A percentile compares a stretch with the other conserved stretches of the same genome.
Evolutionary conservation across 2,113 vertebrate species (phyloP).

Genomic region (Marcusenius ussheri): DNA sequence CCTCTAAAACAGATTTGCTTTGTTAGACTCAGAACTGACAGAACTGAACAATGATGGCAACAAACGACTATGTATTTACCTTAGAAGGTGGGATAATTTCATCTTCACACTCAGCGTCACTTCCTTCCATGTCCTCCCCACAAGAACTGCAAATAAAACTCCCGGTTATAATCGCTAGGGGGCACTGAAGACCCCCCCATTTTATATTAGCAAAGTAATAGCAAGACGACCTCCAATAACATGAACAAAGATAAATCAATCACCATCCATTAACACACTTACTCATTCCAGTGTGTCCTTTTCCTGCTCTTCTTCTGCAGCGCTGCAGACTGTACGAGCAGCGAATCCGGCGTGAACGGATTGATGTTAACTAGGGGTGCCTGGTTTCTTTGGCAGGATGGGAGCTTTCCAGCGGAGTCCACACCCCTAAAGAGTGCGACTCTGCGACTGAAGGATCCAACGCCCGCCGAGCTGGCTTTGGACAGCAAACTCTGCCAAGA

Average conservation of each 20-base stretch:
- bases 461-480: constrained; percentile 70
- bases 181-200: constrained; percentile 28
- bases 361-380: constrained; percentile 91
- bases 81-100: constrained; percentile 79
- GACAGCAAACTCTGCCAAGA: constrained; percentile 80
- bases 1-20: constrained; percentile 58
- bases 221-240: not conserved
- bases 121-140: constrained; percentile 90
- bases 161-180: constrained; percentile 38
- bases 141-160: constrained; percentile 69
- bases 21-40: not conserved
- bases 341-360: constrained; percentile 90
- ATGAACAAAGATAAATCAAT: not conserved
- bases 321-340: constrained; percentile 80
- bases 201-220: not conserved
- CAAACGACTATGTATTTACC: constrained; percentile 52
- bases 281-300: constrained; percentile 88
- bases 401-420: constrained; percentile 62
- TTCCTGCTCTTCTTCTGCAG: constrained; percentile 80
- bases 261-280: constrained; percentile 36
- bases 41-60: not conserved
- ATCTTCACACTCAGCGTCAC: constrained; percentile 82
- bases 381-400: constrained; percentile 65
- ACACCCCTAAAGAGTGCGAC: constrained; percentile 80
- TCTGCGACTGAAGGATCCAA: constrained; percentile 70